Evolutionary conservation across 2,113 vertebrate genomes (phyloP).

Genomic region (Orthonyx spaldingii): DNA sequence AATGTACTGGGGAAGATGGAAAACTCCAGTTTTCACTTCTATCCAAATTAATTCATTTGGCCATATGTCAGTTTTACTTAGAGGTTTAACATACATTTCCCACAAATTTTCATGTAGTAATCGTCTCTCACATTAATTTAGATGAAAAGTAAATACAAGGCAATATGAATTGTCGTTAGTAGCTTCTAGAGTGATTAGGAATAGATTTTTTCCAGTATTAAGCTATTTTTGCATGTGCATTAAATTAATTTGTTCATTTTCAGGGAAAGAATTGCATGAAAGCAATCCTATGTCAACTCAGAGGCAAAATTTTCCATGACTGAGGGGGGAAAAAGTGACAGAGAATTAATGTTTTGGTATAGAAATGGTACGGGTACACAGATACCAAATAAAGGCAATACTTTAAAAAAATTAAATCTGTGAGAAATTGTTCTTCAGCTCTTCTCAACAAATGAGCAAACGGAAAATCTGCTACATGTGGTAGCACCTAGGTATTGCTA

Average conservation of each 20-base stretch:
- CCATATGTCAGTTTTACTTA: background rate
- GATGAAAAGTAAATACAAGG: background rate
- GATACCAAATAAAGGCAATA: background rate
- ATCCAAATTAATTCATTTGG: background rate
- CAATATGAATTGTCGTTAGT: background rate
- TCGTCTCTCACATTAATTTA: background rate
- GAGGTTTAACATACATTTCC: background rate
- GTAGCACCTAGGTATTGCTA: background rate
- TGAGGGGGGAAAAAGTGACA: background rate
- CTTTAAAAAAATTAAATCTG: background rate
- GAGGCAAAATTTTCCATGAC: background rate
- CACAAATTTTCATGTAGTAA: background rate
- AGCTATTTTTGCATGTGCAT: background rate
- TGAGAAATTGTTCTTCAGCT: background rate
- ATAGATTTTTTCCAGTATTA: background rate
- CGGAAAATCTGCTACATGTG: background rate
- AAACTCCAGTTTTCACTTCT: background rate
- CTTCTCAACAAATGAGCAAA: background rate
- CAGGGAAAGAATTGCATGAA: background rate
- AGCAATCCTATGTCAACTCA: background rate
- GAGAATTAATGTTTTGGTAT: background rate
- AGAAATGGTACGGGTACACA: background rate
- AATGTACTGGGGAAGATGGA: background rate
- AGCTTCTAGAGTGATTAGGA: background rate
- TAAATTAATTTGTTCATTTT: background rate